Evolutionary conservation across 53 echinoderm and acorn worm genomes (phyloP).

Genomic region (Temnopleurus reevesii): DNA sequence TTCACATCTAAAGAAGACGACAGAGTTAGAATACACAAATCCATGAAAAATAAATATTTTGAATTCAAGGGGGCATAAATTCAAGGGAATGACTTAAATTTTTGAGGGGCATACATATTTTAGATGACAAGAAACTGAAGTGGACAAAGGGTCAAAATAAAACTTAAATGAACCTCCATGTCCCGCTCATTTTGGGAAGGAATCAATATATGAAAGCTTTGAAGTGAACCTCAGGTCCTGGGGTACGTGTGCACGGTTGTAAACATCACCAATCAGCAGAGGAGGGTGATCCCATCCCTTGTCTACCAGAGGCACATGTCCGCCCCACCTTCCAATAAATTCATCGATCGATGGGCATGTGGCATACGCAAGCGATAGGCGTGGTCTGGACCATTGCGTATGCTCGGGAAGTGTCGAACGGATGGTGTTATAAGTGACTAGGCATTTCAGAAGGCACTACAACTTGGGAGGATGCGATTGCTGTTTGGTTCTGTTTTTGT

Average conservation of each 20-base stretch:
- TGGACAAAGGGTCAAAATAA: neutral
- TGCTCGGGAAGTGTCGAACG: neutral
- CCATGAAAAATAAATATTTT: too few relatives aligned
- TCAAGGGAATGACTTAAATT: too few relatives aligned
- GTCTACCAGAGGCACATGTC: constrained; percentile 35
- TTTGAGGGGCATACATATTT: too few relatives aligned
- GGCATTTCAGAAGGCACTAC: too few relatives aligned
- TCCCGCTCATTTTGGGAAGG: neutral
- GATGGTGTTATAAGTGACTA: neutral
- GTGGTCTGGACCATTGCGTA: neutral
- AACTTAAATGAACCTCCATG: neutral
- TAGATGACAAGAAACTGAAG: too few relatives aligned
- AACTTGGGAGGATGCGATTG: too few relatives aligned
- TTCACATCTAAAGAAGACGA: too few relatives aligned
- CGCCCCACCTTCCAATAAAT: constrained; percentile 22
- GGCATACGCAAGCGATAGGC: neutral
- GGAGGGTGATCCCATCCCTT: constrained; percentile 18
- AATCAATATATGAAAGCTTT: constrained; percentile 43
- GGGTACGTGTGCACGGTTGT: neutral
- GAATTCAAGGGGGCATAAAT: too few relatives aligned
- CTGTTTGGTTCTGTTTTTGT: too few relatives aligned
- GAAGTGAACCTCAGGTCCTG: neutral
- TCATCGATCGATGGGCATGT: neutral
- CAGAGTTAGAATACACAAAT: too few relatives aligned
- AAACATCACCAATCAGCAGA: neutral